Percentiles rank a stretch among this genome's conserved stretches.
Conservation (phyloP, 2,888 invertebrate species). For the Steinernema scapterisci region DNA sequence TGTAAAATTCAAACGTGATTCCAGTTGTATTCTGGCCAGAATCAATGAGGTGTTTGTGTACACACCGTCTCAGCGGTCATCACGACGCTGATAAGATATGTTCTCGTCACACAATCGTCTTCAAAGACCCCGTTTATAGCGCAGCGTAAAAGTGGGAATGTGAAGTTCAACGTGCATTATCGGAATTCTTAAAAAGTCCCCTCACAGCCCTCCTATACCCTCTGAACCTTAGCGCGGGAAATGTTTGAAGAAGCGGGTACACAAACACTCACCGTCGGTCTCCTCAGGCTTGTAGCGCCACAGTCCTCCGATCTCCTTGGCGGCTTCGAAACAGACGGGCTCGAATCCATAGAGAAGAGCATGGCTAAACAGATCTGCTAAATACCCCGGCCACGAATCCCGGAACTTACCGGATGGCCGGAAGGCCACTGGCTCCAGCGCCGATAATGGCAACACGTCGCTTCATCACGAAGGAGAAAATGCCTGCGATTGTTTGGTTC, state of each 20-base stretch:
- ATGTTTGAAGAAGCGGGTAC: not conserved
- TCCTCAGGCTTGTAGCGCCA: conserved; percentile 56
- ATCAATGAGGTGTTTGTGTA: too few relatives aligned
- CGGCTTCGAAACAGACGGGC: conserved; percentile 66
- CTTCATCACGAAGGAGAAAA: not conserved
- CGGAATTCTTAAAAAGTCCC: too few relatives aligned
- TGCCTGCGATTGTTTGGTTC: not conserved
- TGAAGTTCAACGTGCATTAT: too few relatives aligned
- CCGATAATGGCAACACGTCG: conserved; percentile 36
- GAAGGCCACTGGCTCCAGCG: conserved; percentile 37
- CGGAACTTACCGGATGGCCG: conserved; percentile 20
- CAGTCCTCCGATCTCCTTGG: conserved; percentile 66
- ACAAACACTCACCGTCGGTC: conserved; percentile 35
- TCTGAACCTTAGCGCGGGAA: too few relatives aligned
- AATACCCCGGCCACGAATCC: not conserved
- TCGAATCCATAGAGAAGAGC: conserved; percentile 56
- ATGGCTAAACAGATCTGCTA: conserved; percentile 35
- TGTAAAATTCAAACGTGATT: not conserved
- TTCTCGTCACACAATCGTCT: too few relatives aligned
- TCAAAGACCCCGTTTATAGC: too few relatives aligned
- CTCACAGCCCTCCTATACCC: too few relatives aligned
- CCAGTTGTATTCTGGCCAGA: too few relatives aligned
- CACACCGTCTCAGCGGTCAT: too few relatives aligned
- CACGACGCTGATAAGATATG: too few relatives aligned
- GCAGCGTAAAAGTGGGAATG: too few relatives aligned